These are phyloP conservation scores for Gryllus bimaculatus DNA, from an alignment of 1,140 invertebrate genomes.

Conservation along the genomic window DNA sequence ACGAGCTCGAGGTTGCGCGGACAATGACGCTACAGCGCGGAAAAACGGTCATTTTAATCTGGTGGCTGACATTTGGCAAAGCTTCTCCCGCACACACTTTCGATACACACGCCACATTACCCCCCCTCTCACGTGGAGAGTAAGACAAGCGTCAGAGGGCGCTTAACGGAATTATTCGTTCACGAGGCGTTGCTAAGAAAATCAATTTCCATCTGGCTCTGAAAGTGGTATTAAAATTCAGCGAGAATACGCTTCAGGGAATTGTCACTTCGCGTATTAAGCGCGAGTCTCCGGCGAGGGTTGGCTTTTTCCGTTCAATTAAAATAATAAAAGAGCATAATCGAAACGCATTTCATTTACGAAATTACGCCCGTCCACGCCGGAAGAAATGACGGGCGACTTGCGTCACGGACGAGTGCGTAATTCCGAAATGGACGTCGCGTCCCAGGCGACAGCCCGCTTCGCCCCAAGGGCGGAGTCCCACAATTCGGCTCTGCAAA, in stretches of 20 bases:
- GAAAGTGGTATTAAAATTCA: not conserved
- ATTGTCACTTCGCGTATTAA: not conserved
- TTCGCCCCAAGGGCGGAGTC: too few species aligned
- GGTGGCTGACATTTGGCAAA: not conserved
- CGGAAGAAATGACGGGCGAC: not conserved
- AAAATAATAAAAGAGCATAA: not conserved
- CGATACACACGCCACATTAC: not conserved
- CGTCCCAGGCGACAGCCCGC: too few species aligned
- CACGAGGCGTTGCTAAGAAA: not conserved
- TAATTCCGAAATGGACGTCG: not conserved
- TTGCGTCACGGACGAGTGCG: not conserved
- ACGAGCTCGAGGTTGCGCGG: not conserved
- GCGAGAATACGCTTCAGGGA: not conserved
- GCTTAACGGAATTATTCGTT: not conserved
- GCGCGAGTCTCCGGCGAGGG: not conserved
- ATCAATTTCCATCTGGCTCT: not conserved
- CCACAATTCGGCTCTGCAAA: too few species aligned
- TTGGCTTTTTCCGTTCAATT: not conserved
- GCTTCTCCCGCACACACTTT: not conserved
- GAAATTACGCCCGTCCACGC: not conserved
- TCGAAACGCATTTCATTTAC: not conserved
- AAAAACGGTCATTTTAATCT: not conserved
- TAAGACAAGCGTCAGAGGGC: not conserved
- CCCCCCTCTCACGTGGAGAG: not conserved
- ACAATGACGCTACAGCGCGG: not conserved